phyloP scores from a whole-genome alignment of 2,888 invertebrate genomes.

The Chaitophorus viminalis region DNA sequence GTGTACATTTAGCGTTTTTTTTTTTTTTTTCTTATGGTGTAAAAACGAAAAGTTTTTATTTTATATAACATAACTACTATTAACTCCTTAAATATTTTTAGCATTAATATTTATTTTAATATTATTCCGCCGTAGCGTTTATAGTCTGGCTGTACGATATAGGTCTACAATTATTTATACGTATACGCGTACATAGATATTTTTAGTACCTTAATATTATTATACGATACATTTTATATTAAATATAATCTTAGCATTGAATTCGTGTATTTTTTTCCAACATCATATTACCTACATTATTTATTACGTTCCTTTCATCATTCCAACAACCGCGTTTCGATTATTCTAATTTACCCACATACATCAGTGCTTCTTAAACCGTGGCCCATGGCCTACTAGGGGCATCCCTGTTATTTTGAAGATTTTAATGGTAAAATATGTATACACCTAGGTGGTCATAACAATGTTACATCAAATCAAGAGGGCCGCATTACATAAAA shows the following conservation, averaged over 20 bases:
- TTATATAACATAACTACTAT: conserved; percentile 8
- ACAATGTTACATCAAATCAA: too few relatives aligned
- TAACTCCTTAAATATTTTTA: conserved; percentile 14
- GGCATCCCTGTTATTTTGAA: too few relatives aligned
- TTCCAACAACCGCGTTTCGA: too few relatives aligned
- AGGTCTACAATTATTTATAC: too few relatives aligned
- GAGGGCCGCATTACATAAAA: too few relatives aligned
- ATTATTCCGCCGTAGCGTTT: conserved; percentile 13
- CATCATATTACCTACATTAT: background rate
- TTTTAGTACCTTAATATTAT: conserved; percentile 40
- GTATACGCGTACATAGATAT: background rate
- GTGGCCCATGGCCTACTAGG: too few relatives aligned
- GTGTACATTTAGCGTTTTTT: conserved; percentile 4
- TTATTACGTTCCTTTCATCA: background rate
- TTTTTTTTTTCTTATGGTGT: background rate
- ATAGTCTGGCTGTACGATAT: too few relatives aligned
- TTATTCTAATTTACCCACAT: background rate
- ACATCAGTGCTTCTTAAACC: too few relatives aligned
- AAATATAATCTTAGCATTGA: conserved; percentile 53
- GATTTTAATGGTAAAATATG: too few relatives aligned
- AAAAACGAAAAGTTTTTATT: conserved; percentile 39
- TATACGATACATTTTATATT: conserved; percentile 37
- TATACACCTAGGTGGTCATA: too few relatives aligned
- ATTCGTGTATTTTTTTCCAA: background rate
- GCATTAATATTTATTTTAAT: conserved; percentile 45